Percentiles rank a stretch among this genome's conserved stretches.
Conservation (phyloP, 2,888 invertebrate species). For the Morpho helenor region DNA sequence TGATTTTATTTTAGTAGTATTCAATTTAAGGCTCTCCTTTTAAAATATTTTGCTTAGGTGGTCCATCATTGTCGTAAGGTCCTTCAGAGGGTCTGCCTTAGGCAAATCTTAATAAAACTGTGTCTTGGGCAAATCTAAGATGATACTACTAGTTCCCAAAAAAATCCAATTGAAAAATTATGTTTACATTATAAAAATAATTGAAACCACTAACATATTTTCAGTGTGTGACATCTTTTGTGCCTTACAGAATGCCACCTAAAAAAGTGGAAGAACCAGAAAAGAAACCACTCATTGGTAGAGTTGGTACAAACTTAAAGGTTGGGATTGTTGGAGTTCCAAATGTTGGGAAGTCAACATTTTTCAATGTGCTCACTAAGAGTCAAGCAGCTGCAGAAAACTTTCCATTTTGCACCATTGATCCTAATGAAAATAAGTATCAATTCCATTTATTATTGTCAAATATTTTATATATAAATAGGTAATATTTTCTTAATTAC, state of each 20-base stretch:
- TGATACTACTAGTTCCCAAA: too few relatives aligned
- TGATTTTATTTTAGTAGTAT: too few relatives aligned
- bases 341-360: constrained; percentile 99
- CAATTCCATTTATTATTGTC: constrained; percentile 27
- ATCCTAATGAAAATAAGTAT: constrained; percentile 99
- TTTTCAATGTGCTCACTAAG: constrained; percentile 99
- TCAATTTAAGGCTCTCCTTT: too few relatives aligned
- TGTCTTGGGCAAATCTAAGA: too few relatives aligned
- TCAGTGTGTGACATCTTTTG: not conserved
- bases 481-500: too few relatives aligned
- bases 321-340: constrained; percentile 98
- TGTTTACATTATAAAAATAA: too few relatives aligned
- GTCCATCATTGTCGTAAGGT: too few relatives aligned
- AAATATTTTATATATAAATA: not conserved
- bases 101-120: too few relatives aligned
- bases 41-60: too few relatives aligned
- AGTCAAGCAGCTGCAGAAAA: constrained; percentile 98
- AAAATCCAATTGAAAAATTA: too few relatives aligned
- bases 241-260: constrained; percentile 82
- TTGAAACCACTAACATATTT: too few relatives aligned
- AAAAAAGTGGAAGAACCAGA: constrained; percentile 95
- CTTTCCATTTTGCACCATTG: constrained; percentile 99
- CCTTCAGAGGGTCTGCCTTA: too few relatives aligned
- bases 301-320: constrained; percentile 97
- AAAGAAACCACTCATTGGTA: constrained; percentile 93